Percentiles rank a stretch among this genome's conserved stretches.
phyloP scores from a whole-genome alignment of 2,888 invertebrate species.

The Lampropteryx suffumata region DNA sequence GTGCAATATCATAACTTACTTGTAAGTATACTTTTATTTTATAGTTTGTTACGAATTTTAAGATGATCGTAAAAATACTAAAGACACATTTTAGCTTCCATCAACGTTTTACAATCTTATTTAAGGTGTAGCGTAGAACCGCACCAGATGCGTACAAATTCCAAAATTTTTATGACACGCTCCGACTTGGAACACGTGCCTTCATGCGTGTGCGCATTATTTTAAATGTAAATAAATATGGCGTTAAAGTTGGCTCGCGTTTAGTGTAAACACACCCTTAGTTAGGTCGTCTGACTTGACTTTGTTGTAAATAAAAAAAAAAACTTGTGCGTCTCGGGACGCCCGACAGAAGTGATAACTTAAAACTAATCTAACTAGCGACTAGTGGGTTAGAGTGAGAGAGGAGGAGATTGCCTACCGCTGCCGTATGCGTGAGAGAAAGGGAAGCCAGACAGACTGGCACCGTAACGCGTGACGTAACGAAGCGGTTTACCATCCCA shows the following conservation, averaged over 20 bases:
- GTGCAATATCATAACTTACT: slow-evolving; percentile 20
- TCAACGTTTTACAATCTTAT: slow-evolving; percentile 21
- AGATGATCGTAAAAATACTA: slow-evolving; percentile 15
- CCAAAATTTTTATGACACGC: slow-evolving; percentile 69
- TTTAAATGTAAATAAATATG: slow-evolving; percentile 75
- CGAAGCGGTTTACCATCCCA: too few relatives aligned
- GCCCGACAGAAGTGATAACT: too few relatives aligned
- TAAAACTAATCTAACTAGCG: too few relatives aligned
- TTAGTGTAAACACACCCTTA: slow-evolving; percentile 71
- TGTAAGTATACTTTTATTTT: slow-evolving; percentile 9
- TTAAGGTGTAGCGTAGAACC: slow-evolving; percentile 49
- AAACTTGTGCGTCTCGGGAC: too few relatives aligned
- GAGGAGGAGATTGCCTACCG: too few relatives aligned
- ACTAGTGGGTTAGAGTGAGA: too few relatives aligned
- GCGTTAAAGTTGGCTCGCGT: slow-evolving; percentile 54
- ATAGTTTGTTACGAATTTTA: slow-evolving; percentile 12
- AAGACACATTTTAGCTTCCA: slow-evolving; percentile 13
- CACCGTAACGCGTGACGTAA: too few relatives aligned
- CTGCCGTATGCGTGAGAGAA: too few relatives aligned
- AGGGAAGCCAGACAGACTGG: too few relatives aligned
- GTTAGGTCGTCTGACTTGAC: slow-evolving; percentile 38
- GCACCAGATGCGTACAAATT: slow-evolving; percentile 70
- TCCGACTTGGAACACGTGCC: slow-evolving; percentile 63
- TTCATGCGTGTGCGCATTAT: slow-evolving; percentile 53
- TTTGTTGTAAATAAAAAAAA: too few relatives aligned